Conservation (phyloP, 2,797 vertebrate genomes). For the Macropus fuliginosus region DNA sequence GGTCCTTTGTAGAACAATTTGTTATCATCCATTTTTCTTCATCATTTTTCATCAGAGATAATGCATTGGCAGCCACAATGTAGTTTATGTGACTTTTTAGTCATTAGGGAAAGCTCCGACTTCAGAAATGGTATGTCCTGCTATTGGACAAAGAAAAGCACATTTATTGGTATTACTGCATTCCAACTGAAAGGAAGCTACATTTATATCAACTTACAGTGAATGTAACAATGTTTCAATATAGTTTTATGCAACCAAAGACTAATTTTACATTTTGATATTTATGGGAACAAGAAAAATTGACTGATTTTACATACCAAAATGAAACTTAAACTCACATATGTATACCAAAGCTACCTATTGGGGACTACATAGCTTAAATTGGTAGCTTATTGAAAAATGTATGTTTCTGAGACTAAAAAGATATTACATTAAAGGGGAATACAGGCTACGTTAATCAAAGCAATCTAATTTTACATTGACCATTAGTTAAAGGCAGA, state of each 20-base stretch:
- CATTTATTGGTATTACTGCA: conserved; percentile 51
- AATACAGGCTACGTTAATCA: conserved; percentile 57
- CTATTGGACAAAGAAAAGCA: background rate
- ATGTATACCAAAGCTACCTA: conserved; percentile 84
- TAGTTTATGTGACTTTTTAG: no score
- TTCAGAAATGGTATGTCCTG: no score
- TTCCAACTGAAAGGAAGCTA: conserved; percentile 72
- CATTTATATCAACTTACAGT: conserved; percentile 37
- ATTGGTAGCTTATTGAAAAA: conserved; percentile 60
- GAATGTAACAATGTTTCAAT: conserved; percentile 71
- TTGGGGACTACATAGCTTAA: conserved; percentile 74
- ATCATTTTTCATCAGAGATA: no score
- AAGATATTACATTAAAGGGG: conserved; percentile 65
- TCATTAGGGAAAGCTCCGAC: no score
- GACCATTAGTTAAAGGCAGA: conserved; percentile 26
- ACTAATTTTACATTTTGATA: conserved; percentile 74
- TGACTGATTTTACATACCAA: conserved; percentile 62
- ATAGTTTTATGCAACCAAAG: conserved; percentile 85
- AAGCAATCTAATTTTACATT: conserved; percentile 48
- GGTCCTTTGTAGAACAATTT: no score
- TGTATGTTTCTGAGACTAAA: conserved; percentile 51
- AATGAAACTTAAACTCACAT: conserved; percentile 73
- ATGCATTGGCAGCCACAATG: no score
- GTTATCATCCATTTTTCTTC: no score
- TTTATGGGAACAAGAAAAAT: conserved; percentile 71